phyloP scores from a whole-genome alignment of 2,888 invertebrate species.

The Temnothorax rugatulus region DNA sequence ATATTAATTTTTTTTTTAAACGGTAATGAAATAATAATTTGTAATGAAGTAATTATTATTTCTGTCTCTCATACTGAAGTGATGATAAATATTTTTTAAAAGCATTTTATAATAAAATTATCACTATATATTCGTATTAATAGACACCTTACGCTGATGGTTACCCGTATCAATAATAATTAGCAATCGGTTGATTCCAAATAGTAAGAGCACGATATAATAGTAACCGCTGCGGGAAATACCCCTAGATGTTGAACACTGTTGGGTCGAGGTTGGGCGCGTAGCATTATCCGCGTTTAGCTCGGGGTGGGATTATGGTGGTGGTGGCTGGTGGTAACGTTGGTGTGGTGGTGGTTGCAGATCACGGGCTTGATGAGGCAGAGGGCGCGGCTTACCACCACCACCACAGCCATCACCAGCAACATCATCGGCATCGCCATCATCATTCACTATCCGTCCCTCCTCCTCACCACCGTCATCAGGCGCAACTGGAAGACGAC shows the following conservation, averaged over 20 bases:
- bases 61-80: not conserved
- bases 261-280: constrained; percentile 34
- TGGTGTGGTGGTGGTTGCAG: constrained; percentile 86
- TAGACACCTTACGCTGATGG: not conserved
- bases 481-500: constrained; percentile 73
- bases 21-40: not conserved
- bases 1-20: not conserved
- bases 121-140: not conserved
- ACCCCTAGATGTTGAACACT: constrained; percentile 67
- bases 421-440: constrained; percentile 80
- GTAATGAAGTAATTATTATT: not conserved
- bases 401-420: constrained; percentile 84
- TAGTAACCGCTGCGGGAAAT: constrained; percentile 66
- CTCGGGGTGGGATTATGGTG: constrained; percentile 75
- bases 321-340: constrained; percentile 86
- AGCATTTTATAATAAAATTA: not conserved
- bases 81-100: not conserved
- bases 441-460: constrained; percentile 76
- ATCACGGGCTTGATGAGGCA: constrained; percentile 84
- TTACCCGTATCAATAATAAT: constrained; percentile 53
- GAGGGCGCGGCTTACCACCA: constrained; percentile 85
- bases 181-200: constrained; percentile 69
- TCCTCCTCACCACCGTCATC: constrained; percentile 76
- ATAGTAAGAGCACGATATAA: constrained; percentile 56
- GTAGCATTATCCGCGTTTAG: constrained; percentile 41